Evolutionary conservation across 2,797 vertebrate species (phyloP), one percentile per base, ranked within the genome.

Genomic region (Tokudaia muenninki): DNA sequence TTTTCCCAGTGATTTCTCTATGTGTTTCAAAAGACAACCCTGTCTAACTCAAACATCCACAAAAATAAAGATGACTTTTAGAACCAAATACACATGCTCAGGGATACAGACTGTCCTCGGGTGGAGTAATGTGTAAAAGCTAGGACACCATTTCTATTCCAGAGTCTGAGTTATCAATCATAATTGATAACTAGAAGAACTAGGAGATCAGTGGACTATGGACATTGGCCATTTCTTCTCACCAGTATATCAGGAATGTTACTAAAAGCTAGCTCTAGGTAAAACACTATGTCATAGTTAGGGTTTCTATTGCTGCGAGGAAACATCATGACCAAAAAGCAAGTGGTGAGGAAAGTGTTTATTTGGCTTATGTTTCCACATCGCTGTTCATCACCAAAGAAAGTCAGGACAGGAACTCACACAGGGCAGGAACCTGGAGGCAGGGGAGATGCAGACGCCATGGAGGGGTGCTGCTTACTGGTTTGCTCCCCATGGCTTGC

Each of bases 81-180:
- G 70, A 19, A 79, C n/a, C 6, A 41, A 59, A 94, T 24, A 8
- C 4, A 55, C 8, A 8, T 37, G 31, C 19, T 89, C 74, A n/a
- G 8, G 16, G 16, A 2, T 7, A 1, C 4, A n/a, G 19, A 37
- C 1, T 24, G 6, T 2, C 22, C 17, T 47, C 6, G 24, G 2
- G 0, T 2, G 14, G 3, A 2, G 3, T 4, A 47, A 19, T 11
- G 6, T 50, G 2, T 5, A 55, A 65, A 86, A 21, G 52, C 21
- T 2, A 21, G 31, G 12, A 4, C 9, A 2, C 3, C 12, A 14
- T 31, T 50, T 41, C 34, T 3, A 3, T 1, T 2, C 0, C 50
- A 29, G 44, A 29, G 44, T 12, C n/a, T 17, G 2, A 2, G 4
- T 21, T 26, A 9, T 72, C 14, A 11, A 41, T 11, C 24, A 52